Base-by-base conservation (phyloP, 2,888 invertebrate species). In the Crocallis elinguaria region DNA sequence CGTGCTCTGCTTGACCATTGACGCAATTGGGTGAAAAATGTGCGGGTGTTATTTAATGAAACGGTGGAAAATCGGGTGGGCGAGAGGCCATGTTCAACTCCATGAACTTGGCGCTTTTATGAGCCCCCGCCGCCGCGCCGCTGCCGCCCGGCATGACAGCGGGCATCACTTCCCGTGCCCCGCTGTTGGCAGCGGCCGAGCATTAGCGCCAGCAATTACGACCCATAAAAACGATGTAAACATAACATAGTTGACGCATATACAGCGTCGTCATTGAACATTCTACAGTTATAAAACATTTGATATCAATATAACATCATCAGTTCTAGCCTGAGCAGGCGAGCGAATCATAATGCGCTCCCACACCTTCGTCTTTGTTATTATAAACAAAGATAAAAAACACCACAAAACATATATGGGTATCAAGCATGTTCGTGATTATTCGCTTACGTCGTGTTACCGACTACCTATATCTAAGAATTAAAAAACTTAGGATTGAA, bases 11-110 rank as follows among this genome's bases (percentile, higher is more conserved):
- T 82, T 81, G 83, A 79, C 79, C 84, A 88, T 87, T 90, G 90
- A 91, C 90, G 90, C 82, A 91, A 88, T 86, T 78, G 79, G 68
- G 75, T 79, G 84, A 88, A 88, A 91, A 91, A 88, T 88, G 82
- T 82, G 82, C 78, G 76, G 78, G 75, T 74, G 81, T 85, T 86
- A 86, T 88, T 89, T 84, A 84, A 84, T 86, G 78, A 82, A 81
- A 75, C 69, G 66, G 63, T 78, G 84, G 82, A 84, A 84, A 88
- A 78, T 76, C 76, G 72, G 74, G 79, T 76, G 79, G 83, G 79
- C 75, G 82, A 71, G 60, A 69, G 71, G 75, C 69, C 75, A 64
- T 69, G 67, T 66, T 71, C 63, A 53, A 54, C 65, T 74, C 86
- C 88, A 72, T 86, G 88, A 87, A 88, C 88, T 86, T 88, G 88